These are phyloP conservation scores for Mellivora capensis DNA, from an alignment of 2,113 vertebrate genomes.

Conservation along the genomic window DNA sequence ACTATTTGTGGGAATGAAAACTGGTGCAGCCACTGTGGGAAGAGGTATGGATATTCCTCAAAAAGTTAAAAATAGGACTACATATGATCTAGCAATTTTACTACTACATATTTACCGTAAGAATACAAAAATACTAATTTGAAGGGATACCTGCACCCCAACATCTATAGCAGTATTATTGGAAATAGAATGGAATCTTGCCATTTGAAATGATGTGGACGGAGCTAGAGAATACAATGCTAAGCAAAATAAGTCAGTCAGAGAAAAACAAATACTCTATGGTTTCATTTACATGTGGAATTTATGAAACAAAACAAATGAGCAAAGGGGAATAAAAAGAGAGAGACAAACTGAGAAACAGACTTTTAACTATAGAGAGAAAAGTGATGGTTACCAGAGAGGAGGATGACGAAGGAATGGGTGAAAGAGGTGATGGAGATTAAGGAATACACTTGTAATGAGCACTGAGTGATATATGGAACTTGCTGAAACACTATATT, in stretches of 20 bases:
- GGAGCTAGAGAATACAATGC: background rate
- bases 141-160: background rate
- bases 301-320: background rate
- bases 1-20: background rate
- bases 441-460: background rate
- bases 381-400: background rate
- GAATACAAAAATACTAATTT: background rate
- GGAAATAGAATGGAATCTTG: background rate
- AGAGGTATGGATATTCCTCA: background rate
- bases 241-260: background rate
- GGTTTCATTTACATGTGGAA: background rate
- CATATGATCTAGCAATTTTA: background rate
- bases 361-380: background rate
- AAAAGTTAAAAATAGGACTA: background rate
- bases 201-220: background rate
- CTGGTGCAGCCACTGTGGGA: background rate
- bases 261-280: background rate
- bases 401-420: background rate
- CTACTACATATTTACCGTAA: background rate
- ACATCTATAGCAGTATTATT: background rate
- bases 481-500: background rate
- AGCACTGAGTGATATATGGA: background rate
- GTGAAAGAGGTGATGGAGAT: background rate
- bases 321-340: background rate
- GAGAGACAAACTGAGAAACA: background rate